Conservation (phyloP, 2,113 vertebrate species). For the Numida meleagris region DNA sequence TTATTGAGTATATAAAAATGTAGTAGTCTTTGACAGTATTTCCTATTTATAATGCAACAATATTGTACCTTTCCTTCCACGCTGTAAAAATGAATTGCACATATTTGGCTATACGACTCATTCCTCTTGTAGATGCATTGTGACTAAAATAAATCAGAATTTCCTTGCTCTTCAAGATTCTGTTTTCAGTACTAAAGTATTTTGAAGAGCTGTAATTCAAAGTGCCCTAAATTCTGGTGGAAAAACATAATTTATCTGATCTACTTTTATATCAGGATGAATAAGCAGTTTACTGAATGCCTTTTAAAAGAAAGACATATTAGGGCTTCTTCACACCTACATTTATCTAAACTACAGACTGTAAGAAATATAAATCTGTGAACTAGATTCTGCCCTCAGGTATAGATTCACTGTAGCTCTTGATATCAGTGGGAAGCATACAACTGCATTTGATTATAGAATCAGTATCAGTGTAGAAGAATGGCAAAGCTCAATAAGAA, state of each 20-base stretch:
- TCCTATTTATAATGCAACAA: neutral
- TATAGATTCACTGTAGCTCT: neutral
- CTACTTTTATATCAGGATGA: conserved; percentile 13
- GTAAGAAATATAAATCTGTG: neutral
- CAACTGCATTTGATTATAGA: neutral
- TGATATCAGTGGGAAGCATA: neutral
- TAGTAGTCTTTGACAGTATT: neutral
- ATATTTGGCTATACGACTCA: neutral
- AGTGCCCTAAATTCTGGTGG: neutral
- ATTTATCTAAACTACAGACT: neutral
- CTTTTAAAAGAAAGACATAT: neutral
- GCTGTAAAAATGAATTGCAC: neutral
- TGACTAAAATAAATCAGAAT: neutral
- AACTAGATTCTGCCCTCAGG: neutral
- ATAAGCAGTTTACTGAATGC: conserved; percentile 37
- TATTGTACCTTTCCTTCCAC: neutral
- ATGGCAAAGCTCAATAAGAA: neutral
- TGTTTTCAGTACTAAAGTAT: neutral
- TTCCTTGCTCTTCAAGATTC: neutral
- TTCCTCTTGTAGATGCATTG: neutral
- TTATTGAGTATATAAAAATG: conserved; percentile 7
- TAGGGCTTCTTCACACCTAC: conserved; percentile 3
- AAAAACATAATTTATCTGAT: neutral
- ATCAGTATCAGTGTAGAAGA: conserved; percentile 6
- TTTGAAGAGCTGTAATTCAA: neutral